A percentile compares a stretch with the other conserved stretches of the same genome.
phyloP scores from a whole-genome alignment of 2,113 vertebrate genomes.

The Alethe diademata region DNA sequence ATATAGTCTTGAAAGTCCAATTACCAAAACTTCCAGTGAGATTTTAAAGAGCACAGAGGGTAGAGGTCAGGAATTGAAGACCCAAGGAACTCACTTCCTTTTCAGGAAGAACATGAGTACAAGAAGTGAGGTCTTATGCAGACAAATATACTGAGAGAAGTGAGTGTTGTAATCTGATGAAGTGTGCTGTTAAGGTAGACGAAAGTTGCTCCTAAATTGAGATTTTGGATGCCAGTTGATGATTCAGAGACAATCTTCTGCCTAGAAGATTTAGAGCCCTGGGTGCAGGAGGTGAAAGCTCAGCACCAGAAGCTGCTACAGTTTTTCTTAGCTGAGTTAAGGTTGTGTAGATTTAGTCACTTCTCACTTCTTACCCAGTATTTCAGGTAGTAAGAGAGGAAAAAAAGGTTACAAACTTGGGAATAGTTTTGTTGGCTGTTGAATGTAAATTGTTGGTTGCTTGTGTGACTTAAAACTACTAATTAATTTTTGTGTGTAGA shows the following conservation, averaged over 20 bases:
- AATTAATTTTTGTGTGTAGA: not conserved
- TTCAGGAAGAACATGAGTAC: not conserved
- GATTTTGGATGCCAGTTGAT: not conserved
- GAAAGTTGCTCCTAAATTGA: not conserved
- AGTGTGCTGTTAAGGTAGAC: not conserved
- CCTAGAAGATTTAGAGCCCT: not conserved
- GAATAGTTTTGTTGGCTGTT: conserved; percentile 38
- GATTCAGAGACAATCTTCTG: not conserved
- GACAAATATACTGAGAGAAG: not conserved
- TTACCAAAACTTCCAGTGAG: not conserved
- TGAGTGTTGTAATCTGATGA: not conserved
- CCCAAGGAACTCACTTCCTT: not conserved
- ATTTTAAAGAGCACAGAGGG: not conserved
- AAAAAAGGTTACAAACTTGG: not conserved
- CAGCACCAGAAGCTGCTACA: not conserved
- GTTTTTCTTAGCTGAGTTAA: conserved; percentile 38
- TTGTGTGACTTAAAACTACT: conserved; percentile 12
- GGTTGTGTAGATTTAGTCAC: conserved; percentile 11
- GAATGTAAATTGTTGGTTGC: conserved; percentile 45
- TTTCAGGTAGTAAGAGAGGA: not conserved
- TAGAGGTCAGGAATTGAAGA: not conserved
- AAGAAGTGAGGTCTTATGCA: not conserved
- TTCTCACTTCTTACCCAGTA: conserved; percentile 4
- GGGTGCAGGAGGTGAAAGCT: not conserved
- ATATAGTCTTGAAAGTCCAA: not conserved